Conservation (phyloP, 1,140 invertebrate genomes). For the Oryzaephilus surinamensis region DNA sequence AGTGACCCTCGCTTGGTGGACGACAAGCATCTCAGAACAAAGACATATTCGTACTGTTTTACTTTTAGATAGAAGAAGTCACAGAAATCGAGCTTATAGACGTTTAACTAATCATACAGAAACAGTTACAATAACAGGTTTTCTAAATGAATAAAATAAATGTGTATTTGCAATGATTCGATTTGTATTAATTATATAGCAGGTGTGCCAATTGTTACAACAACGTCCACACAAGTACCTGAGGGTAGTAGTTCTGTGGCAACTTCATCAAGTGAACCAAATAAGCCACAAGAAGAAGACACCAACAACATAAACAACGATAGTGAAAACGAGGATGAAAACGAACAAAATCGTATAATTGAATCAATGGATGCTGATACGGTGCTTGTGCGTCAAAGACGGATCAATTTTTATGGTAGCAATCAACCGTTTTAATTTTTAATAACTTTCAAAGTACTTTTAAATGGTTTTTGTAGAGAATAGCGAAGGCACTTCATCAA, state of each 20-base stretch:
- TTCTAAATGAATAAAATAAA: slow-evolving; percentile 11
- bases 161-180: too few relatives aligned
- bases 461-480: not conserved
- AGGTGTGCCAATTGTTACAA: not conserved
- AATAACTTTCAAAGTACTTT: not conserved
- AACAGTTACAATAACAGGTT: slow-evolving; percentile 26
- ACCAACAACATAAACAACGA: slow-evolving; percentile 4
- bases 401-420: slow-evolving; percentile 29
- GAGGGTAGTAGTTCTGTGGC: not conserved
- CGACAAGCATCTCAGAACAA: slow-evolving; percentile 28
- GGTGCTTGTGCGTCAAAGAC: slow-evolving; percentile 21
- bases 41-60: slow-evolving; percentile 26
- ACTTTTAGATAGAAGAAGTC: slow-evolving; percentile 26
- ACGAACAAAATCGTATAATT: slow-evolving; percentile 41
- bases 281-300: slow-evolving; percentile 8
- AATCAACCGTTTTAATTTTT: too few relatives aligned
- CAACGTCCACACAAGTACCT: not conserved
- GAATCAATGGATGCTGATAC: slow-evolving; percentile 41
- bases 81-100: slow-evolving; percentile 8
- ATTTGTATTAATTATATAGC: not conserved
- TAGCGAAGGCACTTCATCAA: not conserved
- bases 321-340: slow-evolving; percentile 29
- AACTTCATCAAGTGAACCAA: slow-evolving; percentile 4
- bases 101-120: slow-evolving; percentile 28
- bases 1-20: slow-evolving; percentile 29